Base-by-base conservation (phyloP, 2,113 vertebrate species). In the Heptranchias perlo region DNA sequence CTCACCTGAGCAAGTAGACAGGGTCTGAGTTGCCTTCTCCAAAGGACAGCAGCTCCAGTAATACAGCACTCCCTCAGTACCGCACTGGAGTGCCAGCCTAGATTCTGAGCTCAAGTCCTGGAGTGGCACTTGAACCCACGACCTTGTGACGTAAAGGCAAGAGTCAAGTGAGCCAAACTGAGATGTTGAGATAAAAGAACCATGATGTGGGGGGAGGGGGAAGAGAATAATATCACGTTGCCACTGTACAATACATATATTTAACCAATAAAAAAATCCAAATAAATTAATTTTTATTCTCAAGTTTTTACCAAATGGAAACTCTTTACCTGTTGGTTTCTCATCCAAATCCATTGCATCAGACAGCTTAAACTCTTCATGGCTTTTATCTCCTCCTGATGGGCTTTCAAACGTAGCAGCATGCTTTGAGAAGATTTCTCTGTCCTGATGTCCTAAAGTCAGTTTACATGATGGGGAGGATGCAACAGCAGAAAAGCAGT, bases 241-340 rank as follows among this genome's bases (percentile, higher is more conserved):
- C 76, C 7, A 86, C 4, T 49, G 23, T 47, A 23, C 3, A 25
- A 49, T n/a, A n/a, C n/a, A n/a, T n/a, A n/a, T 87, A 2, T 28
- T 49, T 52, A 31, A 52, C 49, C 47, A 28, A 52, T 31, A 28
- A 87, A 28, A 87, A 44, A 87, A 58, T 91, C 13, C 87, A 91
- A 58, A 91, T 35, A 31, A 16, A 58, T 54, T 58, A 58, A 16
- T 35, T 93, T 7, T 44, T 4, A n/a, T 92, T 61, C 49, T 89
- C 49, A 89, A 1, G 25, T 25, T 62, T n/a, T 25, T 8, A 93
- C 61, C n/a, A 16, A 93, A 93, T 5, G 3, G 58, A 39, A 93
- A 92, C 87, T 52, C 87, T 7, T 64, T 93, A 93, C 89, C 89
- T 93, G 89, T 3, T 62, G 58, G 13, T 64, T 93, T 93, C 35